Percentiles rank a stretch among this genome's conserved stretches.
Evolutionary conservation across 2,888 invertebrate species (phyloP).

Genomic region (Idaea straminata): DNA sequence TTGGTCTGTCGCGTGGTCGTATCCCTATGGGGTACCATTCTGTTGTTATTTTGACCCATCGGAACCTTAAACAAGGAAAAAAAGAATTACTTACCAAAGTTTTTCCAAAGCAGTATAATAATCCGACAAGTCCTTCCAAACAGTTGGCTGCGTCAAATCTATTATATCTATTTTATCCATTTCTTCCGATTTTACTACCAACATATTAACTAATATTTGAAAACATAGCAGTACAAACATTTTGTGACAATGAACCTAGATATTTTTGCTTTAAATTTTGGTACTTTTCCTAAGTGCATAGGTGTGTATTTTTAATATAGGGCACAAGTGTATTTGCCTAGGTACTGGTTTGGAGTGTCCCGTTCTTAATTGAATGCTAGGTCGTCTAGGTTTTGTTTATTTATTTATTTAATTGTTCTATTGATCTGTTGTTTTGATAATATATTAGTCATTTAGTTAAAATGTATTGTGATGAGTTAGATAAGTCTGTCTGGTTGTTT

Average conservation of each 20-base stretch:
- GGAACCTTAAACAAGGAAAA: not conserved
- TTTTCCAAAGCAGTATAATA: conserved; percentile 52
- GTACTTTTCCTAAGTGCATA: not conserved
- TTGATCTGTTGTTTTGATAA: not conserved
- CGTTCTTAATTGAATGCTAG: not conserved
- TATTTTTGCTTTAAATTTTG: not conserved
- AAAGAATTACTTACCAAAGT: conserved; percentile 41
- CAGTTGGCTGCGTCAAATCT: conserved; percentile 50
- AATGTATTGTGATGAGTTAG: not conserved
- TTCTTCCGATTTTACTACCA: conserved; percentile 9
- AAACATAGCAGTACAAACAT: not conserved
- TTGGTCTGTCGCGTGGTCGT: too few species aligned
- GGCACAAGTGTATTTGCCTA: not conserved
- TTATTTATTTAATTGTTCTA: conserved; percentile 10
- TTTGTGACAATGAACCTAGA: not conserved
- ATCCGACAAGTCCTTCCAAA: conserved; percentile 45
- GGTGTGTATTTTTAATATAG: not conserved
- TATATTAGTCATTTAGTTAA: not conserved
- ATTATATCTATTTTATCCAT: conserved; percentile 39
- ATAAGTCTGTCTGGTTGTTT: too few species aligned
- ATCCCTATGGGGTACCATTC: not conserved
- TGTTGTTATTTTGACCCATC: not conserved
- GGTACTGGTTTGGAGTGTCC: not conserved
- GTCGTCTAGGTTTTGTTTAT: not conserved
- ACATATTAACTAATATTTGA: not conserved